These are phyloP conservation scores for Tubiluchus corallicola DNA, from an alignment of 2,888 invertebrate species.

Conservation along the genomic window DNA sequence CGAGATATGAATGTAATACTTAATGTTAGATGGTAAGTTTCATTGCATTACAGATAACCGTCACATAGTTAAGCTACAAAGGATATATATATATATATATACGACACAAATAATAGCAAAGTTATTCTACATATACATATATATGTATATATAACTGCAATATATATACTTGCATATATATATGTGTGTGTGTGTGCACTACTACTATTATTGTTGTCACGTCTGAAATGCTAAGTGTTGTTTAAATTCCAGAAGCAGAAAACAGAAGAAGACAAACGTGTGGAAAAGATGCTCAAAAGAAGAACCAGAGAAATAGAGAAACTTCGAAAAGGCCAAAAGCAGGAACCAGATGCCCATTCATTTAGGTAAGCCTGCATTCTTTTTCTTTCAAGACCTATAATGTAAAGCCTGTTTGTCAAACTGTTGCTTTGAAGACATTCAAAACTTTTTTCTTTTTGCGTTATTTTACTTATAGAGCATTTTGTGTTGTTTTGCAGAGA, in stretches of 20 bases:
- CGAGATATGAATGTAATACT: conserved; percentile 34
- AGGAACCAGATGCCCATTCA: conserved; percentile 73
- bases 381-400: no score
- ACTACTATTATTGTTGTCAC: no score
- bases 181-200: no score
- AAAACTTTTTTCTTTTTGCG: no score
- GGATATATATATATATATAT: no score
- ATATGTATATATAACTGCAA: not conserved
- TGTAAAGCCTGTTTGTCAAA: no score
- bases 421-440: no score
- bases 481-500: conserved; percentile 44
- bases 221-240: no score
- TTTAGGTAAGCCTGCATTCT: no score
- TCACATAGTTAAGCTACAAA: not conserved
- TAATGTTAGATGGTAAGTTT: not conserved
- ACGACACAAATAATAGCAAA: no score
- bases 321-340: conserved; percentile 63
- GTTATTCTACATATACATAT: conserved; percentile 4
- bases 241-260: conserved; percentile 33
- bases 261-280: conserved; percentile 44
- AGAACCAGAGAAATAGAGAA: conserved; percentile 81
- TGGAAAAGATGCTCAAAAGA: conserved; percentile 61
- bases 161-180: conserved; percentile 7
- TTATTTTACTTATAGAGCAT: not conserved
- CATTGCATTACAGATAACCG: not conserved